Evolutionary conservation across 2,797 vertebrate species (phyloP), one percentile per base, ranked within the genome.

Genomic region (Chromobotia macracanthus): DNA sequence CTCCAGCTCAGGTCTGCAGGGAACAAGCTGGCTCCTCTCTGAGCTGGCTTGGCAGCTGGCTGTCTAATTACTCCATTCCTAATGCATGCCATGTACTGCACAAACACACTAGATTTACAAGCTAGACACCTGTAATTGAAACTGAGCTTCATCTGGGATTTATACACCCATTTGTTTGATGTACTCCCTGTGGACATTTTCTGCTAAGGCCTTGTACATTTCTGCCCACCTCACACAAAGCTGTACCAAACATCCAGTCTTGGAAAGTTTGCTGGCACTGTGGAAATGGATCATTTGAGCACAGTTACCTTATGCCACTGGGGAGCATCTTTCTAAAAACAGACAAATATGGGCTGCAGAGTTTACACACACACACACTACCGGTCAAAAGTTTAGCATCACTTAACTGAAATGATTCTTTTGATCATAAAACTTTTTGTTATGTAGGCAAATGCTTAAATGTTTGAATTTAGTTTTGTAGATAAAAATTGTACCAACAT

Each of bases 81-180:
- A 60, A 79, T 71, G 60, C n/a, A n/a, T n/a, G n/a, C n/a, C 5
- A 15, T 65, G 28, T 51, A 68, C 74, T 63, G 18, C n/a, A 72
- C 58, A 67, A 50, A 75, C 18, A 68, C 55, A 74, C 51, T 58
- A 69, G 61, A 72, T 79, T 83, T 80, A 81, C 58, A 78, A 80
- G 69, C 41, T 53, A 71, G 65, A 65, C 69, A 44, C 68, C 72
- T 35, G 74, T 85, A 82, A 80, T 58, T 82, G 72, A 77, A 83
- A 77, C 31, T 68, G 58, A 56, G 61, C 73, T 79, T 80, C 80
- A 68, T 55, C 53, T 46, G 64, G 77, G 80, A 77, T 78, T 82
- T 84, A 68, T 58, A 79, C 67, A 74, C 21, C 63, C 46, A 72
- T 60, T 79, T 79, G 66, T 79, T 79, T 77, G 75, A 83, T 79